These are phyloP conservation scores for Jacana jacana DNA, from an alignment of 2,113 vertebrate species.

Conservation along the genomic window DNA sequence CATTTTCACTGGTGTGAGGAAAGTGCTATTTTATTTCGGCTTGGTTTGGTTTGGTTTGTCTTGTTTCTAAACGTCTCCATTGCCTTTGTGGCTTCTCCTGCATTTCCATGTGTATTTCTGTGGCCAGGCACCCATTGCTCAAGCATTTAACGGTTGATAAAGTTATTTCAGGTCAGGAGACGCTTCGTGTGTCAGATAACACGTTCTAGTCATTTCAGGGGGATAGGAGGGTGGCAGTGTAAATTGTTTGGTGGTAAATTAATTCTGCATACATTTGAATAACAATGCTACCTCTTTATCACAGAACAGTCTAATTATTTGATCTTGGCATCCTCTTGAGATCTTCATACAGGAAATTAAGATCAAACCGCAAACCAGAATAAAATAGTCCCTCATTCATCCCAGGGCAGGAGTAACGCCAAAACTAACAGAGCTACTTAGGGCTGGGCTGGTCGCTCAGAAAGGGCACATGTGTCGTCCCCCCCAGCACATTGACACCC, in stretches of 20 bases:
- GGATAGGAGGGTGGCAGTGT: background rate
- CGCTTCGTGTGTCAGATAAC: background rate
- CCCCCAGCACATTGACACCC: background rate
- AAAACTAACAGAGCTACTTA: background rate
- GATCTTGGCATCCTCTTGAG: constrained; percentile 47
- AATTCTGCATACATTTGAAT: constrained; percentile 56
- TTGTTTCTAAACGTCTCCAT: fast-evolving
- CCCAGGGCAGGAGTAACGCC: background rate
- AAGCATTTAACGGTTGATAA: background rate
- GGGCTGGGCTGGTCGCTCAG: background rate
- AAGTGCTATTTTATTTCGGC: background rate
- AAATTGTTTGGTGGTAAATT: constrained; percentile 47
- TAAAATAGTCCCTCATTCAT: background rate
- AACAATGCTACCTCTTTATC: constrained; percentile 57
- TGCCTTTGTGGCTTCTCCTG: background rate
- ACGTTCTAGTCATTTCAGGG: background rate
- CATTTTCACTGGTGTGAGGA: fast-evolving
- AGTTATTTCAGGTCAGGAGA: constrained; percentile 23
- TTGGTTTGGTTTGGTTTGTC: background rate
- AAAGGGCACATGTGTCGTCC: background rate
- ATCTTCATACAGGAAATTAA: constrained; percentile 13
- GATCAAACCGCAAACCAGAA: constrained; percentile 9
- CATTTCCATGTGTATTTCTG: background rate
- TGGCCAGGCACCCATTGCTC: background rate
- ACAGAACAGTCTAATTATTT: constrained; percentile 47